phyloP scores from a whole-genome alignment of 2,113 vertebrate genomes.

The Oriolus oriolus region DNA sequence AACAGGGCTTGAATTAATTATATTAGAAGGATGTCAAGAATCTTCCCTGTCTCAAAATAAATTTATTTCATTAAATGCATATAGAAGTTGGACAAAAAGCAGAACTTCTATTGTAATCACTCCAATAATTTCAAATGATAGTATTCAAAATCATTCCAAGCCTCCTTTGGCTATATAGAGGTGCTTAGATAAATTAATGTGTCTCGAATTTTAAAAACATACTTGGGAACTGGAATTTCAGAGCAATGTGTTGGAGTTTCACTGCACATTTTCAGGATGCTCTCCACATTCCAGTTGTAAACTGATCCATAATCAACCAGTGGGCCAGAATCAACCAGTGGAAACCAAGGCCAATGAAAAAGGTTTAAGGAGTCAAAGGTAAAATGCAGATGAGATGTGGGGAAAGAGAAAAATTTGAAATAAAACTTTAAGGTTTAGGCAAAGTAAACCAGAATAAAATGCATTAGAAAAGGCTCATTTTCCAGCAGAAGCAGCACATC shows the following conservation, averaged over 20 bases:
- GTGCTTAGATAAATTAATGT: not conserved
- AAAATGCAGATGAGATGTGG: not conserved
- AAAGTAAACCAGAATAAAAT: constrained; percentile 35
- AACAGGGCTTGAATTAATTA: not conserved
- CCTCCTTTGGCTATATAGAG: not conserved
- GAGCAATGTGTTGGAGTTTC: not conserved
- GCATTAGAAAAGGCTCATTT: not conserved
- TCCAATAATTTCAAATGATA: not conserved
- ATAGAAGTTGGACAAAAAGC: not conserved
- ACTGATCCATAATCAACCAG: not conserved
- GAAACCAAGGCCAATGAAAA: constrained; percentile 5
- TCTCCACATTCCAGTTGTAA: not conserved
- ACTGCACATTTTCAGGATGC: not conserved
- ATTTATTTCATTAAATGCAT: not conserved
- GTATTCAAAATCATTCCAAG: not conserved
- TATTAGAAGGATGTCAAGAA: not conserved
- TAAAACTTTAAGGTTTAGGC: constrained; percentile 5
- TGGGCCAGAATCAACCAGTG: too few relatives aligned
- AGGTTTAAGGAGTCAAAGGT: constrained; percentile 15
- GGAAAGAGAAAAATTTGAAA: constrained; percentile 18
- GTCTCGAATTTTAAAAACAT: not conserved
- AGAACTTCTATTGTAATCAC: not conserved
- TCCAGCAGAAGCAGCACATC: not conserved
- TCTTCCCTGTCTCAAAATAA: constrained; percentile 12
- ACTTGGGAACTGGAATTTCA: not conserved